Evolutionary conservation across 2,888 invertebrate genomes (phyloP).

Genomic region (Chesias legatella): DNA sequence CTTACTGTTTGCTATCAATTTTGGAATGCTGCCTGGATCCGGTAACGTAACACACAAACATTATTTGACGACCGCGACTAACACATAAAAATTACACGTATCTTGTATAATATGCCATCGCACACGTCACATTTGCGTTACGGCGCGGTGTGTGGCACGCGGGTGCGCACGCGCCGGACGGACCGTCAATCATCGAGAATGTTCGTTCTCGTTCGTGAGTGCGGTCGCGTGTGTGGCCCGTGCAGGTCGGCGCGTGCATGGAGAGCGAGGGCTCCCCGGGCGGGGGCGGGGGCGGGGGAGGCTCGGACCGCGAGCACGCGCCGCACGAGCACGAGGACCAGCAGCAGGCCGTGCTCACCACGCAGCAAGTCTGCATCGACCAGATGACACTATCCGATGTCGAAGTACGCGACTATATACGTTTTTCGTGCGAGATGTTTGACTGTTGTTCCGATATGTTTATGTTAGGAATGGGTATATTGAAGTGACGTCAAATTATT

Average conservation of each 20-base stretch:
- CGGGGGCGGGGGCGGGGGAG: slow-evolving; percentile 61
- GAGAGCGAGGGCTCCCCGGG: slow-evolving; percentile 38
- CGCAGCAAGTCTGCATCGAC: slow-evolving; percentile 89
- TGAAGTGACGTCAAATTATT: no score
- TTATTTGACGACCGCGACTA: no score
- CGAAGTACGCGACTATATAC: slow-evolving; percentile 85
- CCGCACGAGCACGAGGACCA: slow-evolving; percentile 29
- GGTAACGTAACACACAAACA: slow-evolving; percentile 40
- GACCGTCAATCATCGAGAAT: no score
- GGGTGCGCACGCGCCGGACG: no score
- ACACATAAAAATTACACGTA: no score
- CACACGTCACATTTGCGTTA: no score
- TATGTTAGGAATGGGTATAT: no score
- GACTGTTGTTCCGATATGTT: no score
- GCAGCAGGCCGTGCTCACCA: slow-evolving; percentile 76
- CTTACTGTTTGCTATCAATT: slow-evolving; percentile 35
- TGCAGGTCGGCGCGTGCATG: slow-evolving; percentile 63
- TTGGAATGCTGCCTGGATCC: slow-evolving; percentile 58
- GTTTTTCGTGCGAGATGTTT: background rate
- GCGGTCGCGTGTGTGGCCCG: background rate
- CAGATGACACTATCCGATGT: slow-evolving; percentile 87
- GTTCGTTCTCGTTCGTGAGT: no score
- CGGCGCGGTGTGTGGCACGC: no score
- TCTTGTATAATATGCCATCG: no score
- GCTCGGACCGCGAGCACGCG: slow-evolving; percentile 38